Base-by-base conservation (phyloP, 2,113 vertebrate species). In the Megaceryle torquata region DNA sequence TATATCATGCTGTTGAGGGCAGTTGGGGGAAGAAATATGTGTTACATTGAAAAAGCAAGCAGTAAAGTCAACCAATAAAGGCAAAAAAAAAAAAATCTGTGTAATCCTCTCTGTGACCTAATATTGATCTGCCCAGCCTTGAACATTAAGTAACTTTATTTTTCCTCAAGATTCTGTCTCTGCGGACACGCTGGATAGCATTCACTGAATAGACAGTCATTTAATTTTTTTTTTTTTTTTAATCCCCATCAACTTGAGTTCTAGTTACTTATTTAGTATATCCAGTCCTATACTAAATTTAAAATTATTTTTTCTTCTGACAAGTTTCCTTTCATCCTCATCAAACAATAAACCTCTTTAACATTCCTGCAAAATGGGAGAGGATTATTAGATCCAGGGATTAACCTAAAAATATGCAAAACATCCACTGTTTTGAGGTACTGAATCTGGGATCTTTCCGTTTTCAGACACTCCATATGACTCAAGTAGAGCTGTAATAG, bases 351-450 rank as follows among this genome's bases (percentile, higher is more conserved):
- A 92, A 88, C 94, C 82, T 95, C 26, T 76, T 88, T 93, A 94
- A 92, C 81, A 88, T 92, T 94, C 83, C 63, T 89, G 65, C n/a
- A 95, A 72, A 93, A 56, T 61, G 15, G 74, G 48, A 86, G 39
- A 92, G 51, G 76, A 88, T 94, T 96, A 93, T 84, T 64, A 86
- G 48, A 84, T 93, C 14, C 76, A 78, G 33, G 51, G 92, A 88
- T 95, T 96, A 94, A 82, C 41, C 65, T 94, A 95, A 96, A 93
- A 92, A 89, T 92, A 96, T 88, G 64, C 74, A 92, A 92, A 82
- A 80, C 57, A 81, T 82, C 46, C 57, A 90, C 53, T 79, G 51
- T 16, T 82, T 93, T 68, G 20, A 46, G 37, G 53, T 69, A 71
- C 24, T 90, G 88, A 87, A 95, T 76, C 25, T 76, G 86, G 94